These are phyloP conservation scores for Corvus cornix DNA, from an alignment of 2,113 vertebrate species.

Conservation along the genomic window DNA sequence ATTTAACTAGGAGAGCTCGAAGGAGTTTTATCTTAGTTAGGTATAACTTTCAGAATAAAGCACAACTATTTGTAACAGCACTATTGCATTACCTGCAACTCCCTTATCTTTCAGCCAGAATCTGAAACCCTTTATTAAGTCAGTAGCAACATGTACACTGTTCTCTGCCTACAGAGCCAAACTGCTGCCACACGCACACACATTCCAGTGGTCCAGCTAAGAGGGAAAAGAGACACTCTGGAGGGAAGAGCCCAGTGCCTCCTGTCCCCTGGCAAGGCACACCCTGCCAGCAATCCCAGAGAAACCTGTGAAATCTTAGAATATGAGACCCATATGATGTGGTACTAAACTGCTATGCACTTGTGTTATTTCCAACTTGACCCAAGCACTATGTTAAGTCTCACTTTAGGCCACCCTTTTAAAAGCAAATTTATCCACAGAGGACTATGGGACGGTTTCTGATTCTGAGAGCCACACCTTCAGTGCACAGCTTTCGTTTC, in stretches of 20 bases:
- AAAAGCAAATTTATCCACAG: neutral
- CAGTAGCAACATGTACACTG: neutral
- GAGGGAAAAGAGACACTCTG: neutral
- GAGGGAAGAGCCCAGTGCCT: neutral
- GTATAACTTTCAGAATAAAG: neutral
- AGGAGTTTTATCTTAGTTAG: neutral
- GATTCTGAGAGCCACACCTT: neutral
- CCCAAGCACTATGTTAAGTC: neutral
- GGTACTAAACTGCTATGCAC: no score
- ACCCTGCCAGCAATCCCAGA: neutral
- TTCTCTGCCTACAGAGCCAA: neutral
- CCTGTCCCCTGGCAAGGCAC: neutral
- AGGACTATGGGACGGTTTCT: neutral
- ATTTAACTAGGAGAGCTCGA: neutral
- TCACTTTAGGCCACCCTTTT: neutral
- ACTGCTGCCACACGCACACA: no score
- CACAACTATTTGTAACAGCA: neutral
- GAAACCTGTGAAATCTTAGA: neutral
- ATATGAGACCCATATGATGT: neutral
- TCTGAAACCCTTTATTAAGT: neutral
- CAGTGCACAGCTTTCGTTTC: neutral
- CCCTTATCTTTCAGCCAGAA: neutral
- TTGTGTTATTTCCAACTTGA: neutral
- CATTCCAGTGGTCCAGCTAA: accelerated
- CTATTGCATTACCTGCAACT: neutral